These are phyloP conservation scores for Elachura formosa DNA, from an alignment of 2,113 vertebrate genomes.

Conservation along the genomic window DNA sequence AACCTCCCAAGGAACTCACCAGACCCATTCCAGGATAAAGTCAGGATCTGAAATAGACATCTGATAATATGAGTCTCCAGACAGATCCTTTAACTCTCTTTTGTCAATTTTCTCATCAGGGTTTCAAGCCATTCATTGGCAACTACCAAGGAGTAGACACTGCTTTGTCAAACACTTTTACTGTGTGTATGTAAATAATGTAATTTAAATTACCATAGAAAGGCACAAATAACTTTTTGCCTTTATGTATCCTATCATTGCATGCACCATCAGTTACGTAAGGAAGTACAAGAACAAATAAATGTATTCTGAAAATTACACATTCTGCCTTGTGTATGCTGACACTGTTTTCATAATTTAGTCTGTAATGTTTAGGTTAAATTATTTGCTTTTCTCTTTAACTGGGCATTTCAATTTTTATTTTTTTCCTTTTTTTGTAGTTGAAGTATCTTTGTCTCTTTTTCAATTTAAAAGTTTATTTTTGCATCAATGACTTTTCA, in stretches of 20 bases:
- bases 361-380: neutral
- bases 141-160: rapidly evolving
- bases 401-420: neutral
- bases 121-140: neutral
- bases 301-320: neutral
- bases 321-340: neutral
- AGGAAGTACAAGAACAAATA: neutral
- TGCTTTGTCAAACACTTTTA: neutral
- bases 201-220: neutral
- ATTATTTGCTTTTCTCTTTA: neutral
- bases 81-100: neutral
- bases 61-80: neutral
- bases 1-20: neutral
- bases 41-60: neutral
- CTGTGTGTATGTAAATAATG: neutral
- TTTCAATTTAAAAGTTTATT: neutral
- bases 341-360: neutral
- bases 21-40: neutral
- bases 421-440: neutral
- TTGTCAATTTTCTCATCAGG: neutral
- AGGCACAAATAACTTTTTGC: neutral
- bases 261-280: neutral
- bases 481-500: neutral
- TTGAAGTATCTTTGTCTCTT: neutral
- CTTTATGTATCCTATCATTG: neutral